Base-by-base conservation (phyloP, 2,797 vertebrate genomes). In the Gymnodraco acuticeps region DNA sequence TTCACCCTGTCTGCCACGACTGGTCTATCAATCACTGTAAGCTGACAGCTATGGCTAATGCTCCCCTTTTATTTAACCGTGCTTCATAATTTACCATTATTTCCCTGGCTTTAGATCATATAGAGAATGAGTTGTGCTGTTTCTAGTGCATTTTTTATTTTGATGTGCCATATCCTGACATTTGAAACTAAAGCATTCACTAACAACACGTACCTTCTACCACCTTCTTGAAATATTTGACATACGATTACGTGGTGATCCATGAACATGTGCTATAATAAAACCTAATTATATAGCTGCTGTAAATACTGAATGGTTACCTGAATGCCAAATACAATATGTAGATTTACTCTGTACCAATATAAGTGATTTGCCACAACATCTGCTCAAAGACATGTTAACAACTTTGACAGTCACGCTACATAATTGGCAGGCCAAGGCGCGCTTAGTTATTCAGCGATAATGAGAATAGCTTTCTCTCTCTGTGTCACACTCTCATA, bases 361-460 rank as follows among this genome's bases (percentile, higher is more conserved):
- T 79, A 61, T 65, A 74, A 82, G 66, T 76, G 76, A 89, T 86
- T 85, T 88, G 75, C 76, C 73, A 80, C 74, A 81, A 89, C 85
- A 87, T 91, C 84, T 90, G 84, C 55, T 54, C 53, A 64, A 47
- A 78, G 80, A 77, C 73, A 81, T 73, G 82, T 88, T 90, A 85
- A 91, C 88, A 88, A 90, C 83, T 93, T 84, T 87, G 78, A 90
- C 75, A 88, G 83, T 87, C 91, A 81, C 90, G 74, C 90, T 86
- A 53, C 82, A 86, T 93, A 92, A 93, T 92, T 91, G 88, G 84
- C 87, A 76, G 87, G 73, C 51, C 62, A 45, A 33, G 19, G 46
- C 68, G 77, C 70, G 77, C 73, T 92, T 87, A 88, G 82, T 82
- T 89, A 93, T 94, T 89, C 91, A 91, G 91, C 16, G 89, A 90